Evolutionary conservation across 2,113 vertebrate genomes (phyloP).

Genomic region (Caretta caretta): DNA sequence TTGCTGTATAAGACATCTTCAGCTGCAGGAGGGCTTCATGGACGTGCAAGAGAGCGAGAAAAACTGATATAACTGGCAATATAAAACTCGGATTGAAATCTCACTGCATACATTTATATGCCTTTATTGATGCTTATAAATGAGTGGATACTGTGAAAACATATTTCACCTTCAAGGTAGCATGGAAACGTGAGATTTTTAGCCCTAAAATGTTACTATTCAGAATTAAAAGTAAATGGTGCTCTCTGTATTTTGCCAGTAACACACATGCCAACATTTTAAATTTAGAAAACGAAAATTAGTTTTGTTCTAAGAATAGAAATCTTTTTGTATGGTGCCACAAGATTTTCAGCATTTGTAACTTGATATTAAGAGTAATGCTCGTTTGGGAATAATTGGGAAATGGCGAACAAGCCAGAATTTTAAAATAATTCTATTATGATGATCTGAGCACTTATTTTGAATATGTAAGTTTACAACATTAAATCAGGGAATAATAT

Average conservation of each 20-base stretch:
- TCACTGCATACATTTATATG: slow-evolving; percentile 7
- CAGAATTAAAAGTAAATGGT: slow-evolving; percentile 62
- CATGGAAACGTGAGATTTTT: neutral
- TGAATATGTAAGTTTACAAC: slow-evolving; percentile 31
- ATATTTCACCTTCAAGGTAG: slow-evolving; percentile 49
- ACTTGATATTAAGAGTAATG: neutral
- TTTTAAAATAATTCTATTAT: slow-evolving; percentile 13
- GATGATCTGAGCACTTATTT: slow-evolving; percentile 54
- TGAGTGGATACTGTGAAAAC: slow-evolving; percentile 63
- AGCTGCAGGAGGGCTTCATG: neutral
- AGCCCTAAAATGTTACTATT: slow-evolving; percentile 38
- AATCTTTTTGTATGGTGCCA: slow-evolving; percentile 34
- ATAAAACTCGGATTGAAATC: slow-evolving; percentile 11
- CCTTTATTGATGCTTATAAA: slow-evolving; percentile 51
- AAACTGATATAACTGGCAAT: neutral
- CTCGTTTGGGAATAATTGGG: slow-evolving; percentile 21
- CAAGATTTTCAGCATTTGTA: slow-evolving; percentile 57
- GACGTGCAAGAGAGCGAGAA: neutral
- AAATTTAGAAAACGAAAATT: slow-evolving; percentile 42
- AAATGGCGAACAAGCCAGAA: neutral
- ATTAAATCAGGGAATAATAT: slow-evolving; percentile 50
- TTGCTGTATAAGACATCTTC: neutral
- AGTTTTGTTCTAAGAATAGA: slow-evolving; percentile 47
- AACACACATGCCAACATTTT: slow-evolving; percentile 34
- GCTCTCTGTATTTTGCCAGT: slow-evolving; percentile 40